A percentile compares a stretch with the other conserved stretches of the same genome.
These are phyloP conservation scores for Tapera naevia DNA, from an alignment of 2,797 vertebrate genomes.

Conservation along the genomic window DNA sequence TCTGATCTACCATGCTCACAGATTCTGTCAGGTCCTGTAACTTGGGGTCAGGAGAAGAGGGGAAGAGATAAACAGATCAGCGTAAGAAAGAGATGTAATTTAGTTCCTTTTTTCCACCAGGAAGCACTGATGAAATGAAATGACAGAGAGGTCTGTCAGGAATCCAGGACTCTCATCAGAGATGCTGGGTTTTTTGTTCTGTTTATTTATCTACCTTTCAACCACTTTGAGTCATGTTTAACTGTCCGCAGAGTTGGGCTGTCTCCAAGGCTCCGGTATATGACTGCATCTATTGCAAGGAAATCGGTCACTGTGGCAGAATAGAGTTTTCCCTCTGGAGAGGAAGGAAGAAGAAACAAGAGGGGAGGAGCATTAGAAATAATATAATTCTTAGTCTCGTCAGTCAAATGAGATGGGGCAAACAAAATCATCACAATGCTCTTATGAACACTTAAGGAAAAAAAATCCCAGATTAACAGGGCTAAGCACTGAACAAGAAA, in stretches of 20 bases:
- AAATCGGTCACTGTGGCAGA: slow-evolving; percentile 99
- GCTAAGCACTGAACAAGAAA: slow-evolving; percentile 63
- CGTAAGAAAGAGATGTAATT: slow-evolving; percentile 39
- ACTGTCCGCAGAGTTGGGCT: slow-evolving; percentile 96
- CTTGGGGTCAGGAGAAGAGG: neutral
- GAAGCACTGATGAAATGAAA: slow-evolving; percentile 50
- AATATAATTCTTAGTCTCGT: neutral
- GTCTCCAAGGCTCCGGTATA: slow-evolving; percentile 98
- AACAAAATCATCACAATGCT: slow-evolving; percentile 68
- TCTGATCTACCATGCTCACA: neutral
- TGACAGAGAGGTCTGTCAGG: neutral
- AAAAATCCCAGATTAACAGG: slow-evolving; percentile 76
- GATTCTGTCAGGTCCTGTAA: slow-evolving; percentile 45
- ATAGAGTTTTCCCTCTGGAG: slow-evolving; percentile 95
- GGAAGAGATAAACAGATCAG: slow-evolving; percentile 39
- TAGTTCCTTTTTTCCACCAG: slow-evolving; percentile 25
- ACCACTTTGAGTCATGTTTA: slow-evolving; percentile 99
- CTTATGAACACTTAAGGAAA: slow-evolving; percentile 69
- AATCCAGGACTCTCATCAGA: slow-evolving; percentile 34
- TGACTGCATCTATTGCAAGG: slow-evolving; percentile 97
- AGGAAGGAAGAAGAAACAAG: slow-evolving; percentile 21
- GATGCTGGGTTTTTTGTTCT: neutral
- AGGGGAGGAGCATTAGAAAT: neutral
- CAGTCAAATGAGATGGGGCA: slow-evolving; percentile 51
- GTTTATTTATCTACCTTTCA: slow-evolving; percentile 89